These are phyloP conservation scores for Aplidium turbinatum DNA, from an alignment of 23 tunicate species.

Conservation along the genomic window DNA sequence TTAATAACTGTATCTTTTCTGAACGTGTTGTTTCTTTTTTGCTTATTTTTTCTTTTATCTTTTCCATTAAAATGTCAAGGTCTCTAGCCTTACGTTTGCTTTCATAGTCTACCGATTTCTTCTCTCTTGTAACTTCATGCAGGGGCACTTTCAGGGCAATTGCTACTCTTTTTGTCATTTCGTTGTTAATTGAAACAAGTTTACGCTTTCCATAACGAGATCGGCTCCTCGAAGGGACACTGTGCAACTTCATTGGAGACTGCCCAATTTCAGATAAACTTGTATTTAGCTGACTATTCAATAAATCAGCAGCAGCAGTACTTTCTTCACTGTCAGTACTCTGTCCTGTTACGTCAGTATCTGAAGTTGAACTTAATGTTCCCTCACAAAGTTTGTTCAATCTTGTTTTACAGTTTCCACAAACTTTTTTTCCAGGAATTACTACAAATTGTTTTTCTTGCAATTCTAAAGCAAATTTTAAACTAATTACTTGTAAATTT, in stretches of 20 bases:
- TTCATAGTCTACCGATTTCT: neutral
- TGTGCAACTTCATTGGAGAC: conserved; percentile 8
- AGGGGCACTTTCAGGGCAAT: conserved; percentile 12
- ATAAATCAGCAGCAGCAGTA: conserved; percentile 3
- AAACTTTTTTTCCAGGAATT: too few relatives aligned
- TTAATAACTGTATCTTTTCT: conserved; percentile 10
- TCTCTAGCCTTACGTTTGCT: conserved; percentile 20
- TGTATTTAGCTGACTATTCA: conserved; percentile 10
- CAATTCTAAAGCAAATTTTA: conserved; percentile 3
- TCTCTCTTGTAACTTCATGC: neutral
- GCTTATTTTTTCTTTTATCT: too few relatives aligned
- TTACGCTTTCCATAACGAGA: conserved; percentile 16
- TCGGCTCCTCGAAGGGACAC: neutral
- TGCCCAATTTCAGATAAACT: conserved; percentile 11
- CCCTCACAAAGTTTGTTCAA: conserved; percentile 19
- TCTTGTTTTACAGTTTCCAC: conserved; percentile 16
- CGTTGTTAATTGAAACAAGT: neutral
- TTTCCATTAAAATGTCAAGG: too few relatives aligned
- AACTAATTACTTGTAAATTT: conserved; percentile 12
- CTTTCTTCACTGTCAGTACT: conserved; percentile 7
- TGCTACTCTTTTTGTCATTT: conserved; percentile 25
- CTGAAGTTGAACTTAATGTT: neutral
- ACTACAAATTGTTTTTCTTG: too few relatives aligned
- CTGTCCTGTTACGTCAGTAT: neutral
- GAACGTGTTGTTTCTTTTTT: too few relatives aligned